Percentiles rank a stretch among this genome's conserved stretches.
phyloP scores from a whole-genome alignment of 2,888 invertebrate genomes.

The Agrenia bidenticulata region DNA sequence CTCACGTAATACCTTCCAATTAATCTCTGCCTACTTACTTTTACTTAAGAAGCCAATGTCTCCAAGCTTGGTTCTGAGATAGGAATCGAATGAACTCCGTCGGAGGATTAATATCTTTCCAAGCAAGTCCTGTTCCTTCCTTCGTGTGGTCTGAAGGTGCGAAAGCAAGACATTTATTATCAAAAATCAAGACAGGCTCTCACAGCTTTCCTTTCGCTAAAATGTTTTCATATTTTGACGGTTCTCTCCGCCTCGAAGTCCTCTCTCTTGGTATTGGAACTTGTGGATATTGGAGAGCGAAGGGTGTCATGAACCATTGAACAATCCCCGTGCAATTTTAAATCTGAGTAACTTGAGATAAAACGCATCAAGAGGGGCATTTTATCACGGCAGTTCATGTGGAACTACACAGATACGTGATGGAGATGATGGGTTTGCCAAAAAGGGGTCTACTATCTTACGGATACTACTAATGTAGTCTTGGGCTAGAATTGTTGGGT shows the following conservation, averaged over 20 bases:
- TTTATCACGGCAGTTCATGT: constrained; percentile 20
- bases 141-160: constrained; percentile 11
- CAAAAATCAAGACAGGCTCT: constrained; percentile 11
- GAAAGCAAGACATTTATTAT: constrained; percentile 23
- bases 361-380: constrained; percentile 18
- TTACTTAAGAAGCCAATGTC: constrained; percentile 16
- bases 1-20: constrained; percentile 23
- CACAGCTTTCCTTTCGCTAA: background rate
- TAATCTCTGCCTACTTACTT: constrained; percentile 24
- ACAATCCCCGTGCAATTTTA: constrained; percentile 20
- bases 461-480: too few relatives aligned
- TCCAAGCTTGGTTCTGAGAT: background rate
- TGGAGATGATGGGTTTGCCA: constrained; percentile 10
- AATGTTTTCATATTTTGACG: too few relatives aligned
- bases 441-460: background rate
- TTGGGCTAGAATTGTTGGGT: too few relatives aligned
- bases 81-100: background rate
- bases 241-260: background rate
- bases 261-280: background rate
- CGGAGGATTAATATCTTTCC: background rate
- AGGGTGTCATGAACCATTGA: constrained; percentile 24
- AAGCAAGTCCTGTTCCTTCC: background rate
- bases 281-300: background rate
- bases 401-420: constrained; percentile 18
- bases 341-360: constrained; percentile 19